Evolutionary conservation across 2,888 invertebrate genomes (phyloP).

Genomic region (Xylota segnis): DNA sequence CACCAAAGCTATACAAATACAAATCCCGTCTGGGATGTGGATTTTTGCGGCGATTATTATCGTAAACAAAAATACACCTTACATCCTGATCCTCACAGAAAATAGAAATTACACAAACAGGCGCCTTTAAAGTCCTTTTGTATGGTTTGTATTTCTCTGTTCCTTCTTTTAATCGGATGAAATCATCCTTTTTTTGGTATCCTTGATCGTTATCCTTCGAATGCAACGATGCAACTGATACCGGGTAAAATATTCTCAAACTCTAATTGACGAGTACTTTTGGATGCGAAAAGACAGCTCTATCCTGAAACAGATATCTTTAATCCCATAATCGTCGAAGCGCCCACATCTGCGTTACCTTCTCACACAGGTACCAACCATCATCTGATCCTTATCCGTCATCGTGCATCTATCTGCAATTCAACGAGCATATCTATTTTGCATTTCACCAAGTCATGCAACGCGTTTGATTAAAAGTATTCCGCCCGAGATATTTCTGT

Average conservation of each 20-base stretch:
- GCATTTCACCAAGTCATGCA: constrained; percentile 10
- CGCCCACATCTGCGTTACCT: constrained; percentile 58
- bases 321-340: constrained; percentile 68
- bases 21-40: constrained; percentile 61
- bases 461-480: constrained; percentile 8
- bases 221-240: constrained; percentile 57
- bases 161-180: constrained; percentile 63
- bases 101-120: constrained; percentile 43
- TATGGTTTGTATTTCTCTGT: constrained; percentile 13
- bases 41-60: constrained; percentile 72
- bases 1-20: constrained; percentile 19
- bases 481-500: background rate
- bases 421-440: background rate
- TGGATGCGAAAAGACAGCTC: constrained; percentile 12
- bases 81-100: constrained; percentile 52
- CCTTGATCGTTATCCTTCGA: constrained; percentile 61
- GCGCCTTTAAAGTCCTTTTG: constrained; percentile 61
- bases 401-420: constrained; percentile 35
- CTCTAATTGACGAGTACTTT: constrained; percentile 26
- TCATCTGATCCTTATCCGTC: constrained; percentile 42
- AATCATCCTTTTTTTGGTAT: constrained; percentile 60
- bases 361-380: constrained; percentile 25
- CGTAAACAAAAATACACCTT: constrained; percentile 74
- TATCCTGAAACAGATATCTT: constrained; percentile 63
- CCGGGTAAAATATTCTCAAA: constrained; percentile 16